Base-by-base conservation (phyloP, 2,113 vertebrate species). In the Ochotona princeps region DNA sequence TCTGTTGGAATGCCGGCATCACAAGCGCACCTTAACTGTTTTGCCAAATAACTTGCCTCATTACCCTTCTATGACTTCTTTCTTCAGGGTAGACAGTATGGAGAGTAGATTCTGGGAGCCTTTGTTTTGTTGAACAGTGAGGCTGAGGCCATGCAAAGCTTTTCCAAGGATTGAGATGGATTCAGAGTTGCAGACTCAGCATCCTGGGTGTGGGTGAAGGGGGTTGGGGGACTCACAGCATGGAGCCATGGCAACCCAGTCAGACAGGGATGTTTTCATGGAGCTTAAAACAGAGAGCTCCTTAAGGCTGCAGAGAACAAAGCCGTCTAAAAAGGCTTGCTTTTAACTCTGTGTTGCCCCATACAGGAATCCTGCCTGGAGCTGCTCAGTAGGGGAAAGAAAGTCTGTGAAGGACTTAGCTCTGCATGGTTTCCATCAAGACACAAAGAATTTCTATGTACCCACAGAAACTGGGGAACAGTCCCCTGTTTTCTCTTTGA, bases 261-360 rank as follows among this genome's bases (percentile, higher is more conserved):
- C 7, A 2, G 63, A 66, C 7, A 78, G 91, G 92, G 26, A 26
- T 28, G 30, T 91, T 96, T 96, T 87, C 69, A 75, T 44, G 70
- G 44, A 88, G 78, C 61, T 93, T 90, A 92, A 96, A 76, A 25
- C 20, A 26, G 8, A 84, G 30, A 51, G 49, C 95, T 76, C 0
- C 92, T 66, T 88, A 96, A 94, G 91, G 44, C 14, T 92, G 72
- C 20, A 4, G 6, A 83, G 38, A 91, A 96, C 86, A 93, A 95
- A 96, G 94, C 26, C 49, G 76, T 9, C 83, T 95, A 26, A 32
- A 30, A 51, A 61, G 94, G 20, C 93, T 82, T 93, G 67, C 25
- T 32, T 38, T 69, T 90, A 69, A 85, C 11, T 26, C 67, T 96
- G 63, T 81, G 80, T 78, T 84, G 72, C 35, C 79, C 83, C 11